phyloP scores from a whole-genome alignment of 1,140 invertebrate genomes.

The Caenorhabditis inopinata region DNA sequence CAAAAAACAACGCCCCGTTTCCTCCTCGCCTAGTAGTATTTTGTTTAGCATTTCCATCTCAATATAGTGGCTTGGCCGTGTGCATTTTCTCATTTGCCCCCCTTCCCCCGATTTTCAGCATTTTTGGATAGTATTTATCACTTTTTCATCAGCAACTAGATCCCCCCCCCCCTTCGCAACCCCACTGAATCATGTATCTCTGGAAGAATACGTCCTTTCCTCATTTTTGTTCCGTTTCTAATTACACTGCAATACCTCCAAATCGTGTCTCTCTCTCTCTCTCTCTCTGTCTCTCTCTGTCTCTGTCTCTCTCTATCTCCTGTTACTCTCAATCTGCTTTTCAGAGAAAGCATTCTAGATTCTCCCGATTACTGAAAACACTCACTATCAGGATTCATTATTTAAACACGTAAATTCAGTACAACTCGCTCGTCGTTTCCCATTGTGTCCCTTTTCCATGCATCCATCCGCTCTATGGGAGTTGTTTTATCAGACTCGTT shows the following conservation, averaged over 20 bases:
- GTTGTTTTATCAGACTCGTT: too few species aligned
- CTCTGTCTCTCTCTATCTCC: too few species aligned
- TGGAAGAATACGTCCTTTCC: neutral
- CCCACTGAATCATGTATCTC: neutral
- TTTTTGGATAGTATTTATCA: neutral
- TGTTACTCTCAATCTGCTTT: too few species aligned
- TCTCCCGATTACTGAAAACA: too few species aligned
- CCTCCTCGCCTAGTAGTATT: neutral
- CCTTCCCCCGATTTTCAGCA: too few species aligned
- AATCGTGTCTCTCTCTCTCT: neutral
- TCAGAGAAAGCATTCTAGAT: too few species aligned
- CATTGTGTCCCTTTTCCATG: neutral
- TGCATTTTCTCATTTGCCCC: slow-evolving; percentile 5
- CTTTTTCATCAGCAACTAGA: neutral
- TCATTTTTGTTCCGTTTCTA: neutral
- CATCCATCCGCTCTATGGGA: too few species aligned
- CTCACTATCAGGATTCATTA: too few species aligned
- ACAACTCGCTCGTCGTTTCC: neutral
- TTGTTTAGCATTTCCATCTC: slow-evolving; percentile 5
- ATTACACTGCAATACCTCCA: slow-evolving; percentile 5
- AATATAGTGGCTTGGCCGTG: neutral
- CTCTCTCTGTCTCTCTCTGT: neutral
- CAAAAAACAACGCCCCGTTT: neutral
- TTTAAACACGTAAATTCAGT: neutral
- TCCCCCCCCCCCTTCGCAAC: neutral